Evolutionary conservation across 2,113 vertebrate genomes (phyloP), one percentile per base, ranked within the genome.

Genomic region (Opisthocomus hoazin): DNA sequence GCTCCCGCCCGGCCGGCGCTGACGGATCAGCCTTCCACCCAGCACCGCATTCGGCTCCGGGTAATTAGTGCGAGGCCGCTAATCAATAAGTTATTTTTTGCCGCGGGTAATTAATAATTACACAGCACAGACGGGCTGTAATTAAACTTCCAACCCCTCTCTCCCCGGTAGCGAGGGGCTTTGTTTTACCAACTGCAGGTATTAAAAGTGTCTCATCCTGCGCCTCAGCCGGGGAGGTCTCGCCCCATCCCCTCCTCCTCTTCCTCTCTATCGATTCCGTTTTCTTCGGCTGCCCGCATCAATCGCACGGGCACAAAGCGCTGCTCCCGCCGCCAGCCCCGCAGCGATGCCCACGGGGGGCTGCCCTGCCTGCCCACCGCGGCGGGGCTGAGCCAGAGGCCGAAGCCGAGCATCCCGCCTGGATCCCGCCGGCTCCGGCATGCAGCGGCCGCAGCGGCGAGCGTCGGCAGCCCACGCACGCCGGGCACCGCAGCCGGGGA

Each of bases 21-120:
- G 73, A 60, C 84, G 57, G 92, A 95, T 69, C 50, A 96, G 91
- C 96, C 92, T 92, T 68, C 71, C 89, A 93, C 93, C 85, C 93
- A 64, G 92, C 89, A 64, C 45, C 63, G 41, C 96, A 74, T 87
- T 91, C 20, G 2, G 89, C 95, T 94, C 84, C 22, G 54, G 96
- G 94, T 98, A 98, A 98, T 98, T 98, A 98, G 98, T 92, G 27
- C 75, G 17, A 96, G 84, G 97, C 81, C 96, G 69, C 96, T 97
- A 97, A 98, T 98, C 98, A 96, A 98, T 98, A 98, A 97, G 97
- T 98, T 98, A 98, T 98, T 98, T 98, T 98, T 98, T 97, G 97
- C 98, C 68, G 15, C 77, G 94, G 93, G 96, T 98, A 98, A 98
- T 98, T 98, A 98, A 98, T 98, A 98, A 98, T 98, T 97, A 98